Base-by-base conservation (phyloP, 2,113 vertebrate species). In the Ceratotherium simum region DNA sequence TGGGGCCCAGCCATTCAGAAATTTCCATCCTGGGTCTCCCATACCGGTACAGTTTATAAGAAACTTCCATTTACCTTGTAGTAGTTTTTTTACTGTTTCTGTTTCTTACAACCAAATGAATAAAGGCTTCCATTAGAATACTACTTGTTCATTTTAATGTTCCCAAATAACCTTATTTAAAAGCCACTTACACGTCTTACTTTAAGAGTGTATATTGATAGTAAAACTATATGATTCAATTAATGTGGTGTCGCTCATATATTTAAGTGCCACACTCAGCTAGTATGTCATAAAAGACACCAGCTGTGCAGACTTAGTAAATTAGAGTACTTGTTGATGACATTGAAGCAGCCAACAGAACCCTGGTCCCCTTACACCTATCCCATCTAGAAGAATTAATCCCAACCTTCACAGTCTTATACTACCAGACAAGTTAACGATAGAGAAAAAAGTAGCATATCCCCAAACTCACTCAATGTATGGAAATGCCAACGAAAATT, bases 181-280 rank as follows among this genome's bases (percentile, higher is more conserved):
- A 98, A 98, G 31, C 13, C 96, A 91, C 78, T 98, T 97, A 95
- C 72, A 91, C 42, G 89, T 96, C 93, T 97, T 91, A 96, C 88
- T 90, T 95, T 98, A 91, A 83, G 75, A 95, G 92, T 64, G 89
- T 84, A 95, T 80, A 91, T 72, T 97, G 78, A 96, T 96, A 58
- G 85, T 97, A 97, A 98, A 98, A 98, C 96, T 93, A 97, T 89
- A 92, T 96, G 92, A 98, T 73, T 96, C 60, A 96, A 96, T 98
- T 98, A 97, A 95, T 86, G 97, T 86, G 73, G 95, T 84, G 79
- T 96, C 86, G 84, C 96, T 98, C 98, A 98, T 95, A 97, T 92
- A 97, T 96, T 97, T 98, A 97, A 98, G 88, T 96, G 33, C 69
- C 91, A 48, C 54, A 96, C 94, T 97, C 91, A 97, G 58, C 95